These are phyloP conservation scores for Potamarius usumacintae DNA, from an alignment of 2,113 vertebrate species.

Conservation along the genomic window DNA sequence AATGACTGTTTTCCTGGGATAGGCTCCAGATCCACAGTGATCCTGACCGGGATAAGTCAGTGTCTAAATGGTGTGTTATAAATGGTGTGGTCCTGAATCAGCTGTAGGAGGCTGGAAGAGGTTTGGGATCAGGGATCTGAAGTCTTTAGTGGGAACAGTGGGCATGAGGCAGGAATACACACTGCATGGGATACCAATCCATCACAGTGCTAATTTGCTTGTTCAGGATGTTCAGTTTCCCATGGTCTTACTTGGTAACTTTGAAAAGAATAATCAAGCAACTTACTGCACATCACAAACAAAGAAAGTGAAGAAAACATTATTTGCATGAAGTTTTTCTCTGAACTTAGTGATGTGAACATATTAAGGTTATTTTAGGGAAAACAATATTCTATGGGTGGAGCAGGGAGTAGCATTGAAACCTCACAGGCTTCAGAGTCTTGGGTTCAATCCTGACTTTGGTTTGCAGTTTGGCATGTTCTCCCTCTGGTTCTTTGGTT, in stretches of 20 bases:
- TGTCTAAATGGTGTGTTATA: background rate
- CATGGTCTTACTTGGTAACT: no score
- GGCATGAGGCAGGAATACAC: background rate
- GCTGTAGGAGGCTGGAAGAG: background rate
- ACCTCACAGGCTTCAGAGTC: background rate
- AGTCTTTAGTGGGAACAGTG: no score
- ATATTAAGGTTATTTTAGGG: background rate
- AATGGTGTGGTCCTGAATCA: background rate
- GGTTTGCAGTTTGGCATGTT: background rate
- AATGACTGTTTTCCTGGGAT: background rate
- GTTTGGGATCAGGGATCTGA: no score
- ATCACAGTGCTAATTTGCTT: no score
- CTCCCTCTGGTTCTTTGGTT: background rate
- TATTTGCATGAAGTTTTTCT: background rate
- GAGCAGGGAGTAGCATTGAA: background rate
- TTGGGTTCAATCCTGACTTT: background rate
- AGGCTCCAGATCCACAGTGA: background rate
- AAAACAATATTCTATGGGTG: background rate
- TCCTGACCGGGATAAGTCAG: background rate
- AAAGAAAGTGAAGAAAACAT: no score
- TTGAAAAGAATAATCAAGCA: no score
- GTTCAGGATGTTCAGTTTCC: no score
- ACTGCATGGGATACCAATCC: no score
- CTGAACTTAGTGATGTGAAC: background rate
- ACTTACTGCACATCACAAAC: no score